Evolutionary conservation across 2,888 invertebrate genomes (phyloP), one percentile per base, ranked within the genome.

Genomic region (Scaptomyza reducta): DNA sequence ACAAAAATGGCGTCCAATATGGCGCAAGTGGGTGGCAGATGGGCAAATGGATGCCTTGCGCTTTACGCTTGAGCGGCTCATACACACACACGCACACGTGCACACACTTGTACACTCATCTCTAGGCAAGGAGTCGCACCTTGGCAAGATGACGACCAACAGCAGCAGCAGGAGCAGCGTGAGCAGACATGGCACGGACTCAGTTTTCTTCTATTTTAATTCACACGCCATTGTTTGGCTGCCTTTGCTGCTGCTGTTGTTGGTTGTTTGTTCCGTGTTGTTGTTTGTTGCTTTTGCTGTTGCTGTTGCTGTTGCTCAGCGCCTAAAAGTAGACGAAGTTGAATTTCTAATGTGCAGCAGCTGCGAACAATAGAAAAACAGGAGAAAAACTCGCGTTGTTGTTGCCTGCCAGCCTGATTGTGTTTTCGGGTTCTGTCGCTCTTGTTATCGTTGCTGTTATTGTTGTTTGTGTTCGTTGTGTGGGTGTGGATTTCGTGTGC

Each of bases 1-100:
- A 89, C 90, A 89, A 89, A 89, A 88, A 87, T 87, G 89, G 87
- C 90, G 87, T 85, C 85, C 90, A 87, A 90, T 85, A 85, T 83
- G 89, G 88, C 87, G 79, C 81, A 70, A 59, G 59, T 62, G 60
- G 38, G 33, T 18, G 46, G 51, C 7, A 2, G 13, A n/a, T 22
- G 10, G 38, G 46, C 41, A 18, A 38, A 38, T 38, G 38, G 14
- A 38, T 38, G 59, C 14, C 33, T 42, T 47, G 64, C 58, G 40
- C 62, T 72, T 77, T 18, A 75, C 66, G 77, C 79, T 79, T 79
- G 68, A 77, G 80, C 60, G 65, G 61, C 59, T 60, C 76, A 70
- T 38, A 16, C 49, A 46, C 44, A 38, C 13, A 40, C 38, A 46
- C 44, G 45, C 13, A 40, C 38, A 10, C 58, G 58, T 67, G 62